phyloP scores from a whole-genome alignment of 2,888 invertebrate species.

The Charanyca ferruginea region DNA sequence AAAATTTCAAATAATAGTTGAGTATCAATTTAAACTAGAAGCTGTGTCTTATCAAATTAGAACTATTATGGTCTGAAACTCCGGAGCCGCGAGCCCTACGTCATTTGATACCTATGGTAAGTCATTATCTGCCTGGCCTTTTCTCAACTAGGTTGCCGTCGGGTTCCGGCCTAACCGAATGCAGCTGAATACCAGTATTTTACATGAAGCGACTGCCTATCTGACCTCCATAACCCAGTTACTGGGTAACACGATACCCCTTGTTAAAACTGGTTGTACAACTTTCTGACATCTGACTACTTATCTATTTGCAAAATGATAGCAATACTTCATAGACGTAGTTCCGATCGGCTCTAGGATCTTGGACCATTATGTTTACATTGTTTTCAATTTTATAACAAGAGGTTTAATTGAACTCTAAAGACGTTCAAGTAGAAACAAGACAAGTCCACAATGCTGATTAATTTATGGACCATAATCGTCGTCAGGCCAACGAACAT shows the following conservation, averaged over 20 bases:
- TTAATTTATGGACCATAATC: slow-evolving; percentile 38
- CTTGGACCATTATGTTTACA: background rate
- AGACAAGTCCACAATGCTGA: slow-evolving; percentile 6
- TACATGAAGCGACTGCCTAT: too few species aligned
- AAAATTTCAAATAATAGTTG: background rate
- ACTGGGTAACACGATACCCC: too few species aligned
- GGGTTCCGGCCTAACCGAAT: too few species aligned
- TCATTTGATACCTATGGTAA: too few species aligned
- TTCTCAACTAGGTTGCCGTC: too few species aligned
- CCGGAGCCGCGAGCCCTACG: background rate
- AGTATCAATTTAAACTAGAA: background rate
- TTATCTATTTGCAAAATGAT: too few species aligned
- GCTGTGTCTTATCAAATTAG: background rate
- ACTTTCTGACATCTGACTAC: too few species aligned
- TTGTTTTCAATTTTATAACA: slow-evolving; percentile 4
- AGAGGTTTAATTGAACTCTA: slow-evolving; percentile 40
- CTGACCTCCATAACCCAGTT: too few species aligned
- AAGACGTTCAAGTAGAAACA: slow-evolving; percentile 5
- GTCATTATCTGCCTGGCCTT: too few species aligned
- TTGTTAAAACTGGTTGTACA: too few species aligned
- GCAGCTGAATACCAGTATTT: too few species aligned
- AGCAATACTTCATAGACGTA: too few species aligned
- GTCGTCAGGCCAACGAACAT: slow-evolving; percentile 6
- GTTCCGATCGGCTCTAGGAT: background rate
- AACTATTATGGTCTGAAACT: background rate